Base-by-base conservation (phyloP, 2,113 vertebrate genomes). In the Tamias sibiricus region DNA sequence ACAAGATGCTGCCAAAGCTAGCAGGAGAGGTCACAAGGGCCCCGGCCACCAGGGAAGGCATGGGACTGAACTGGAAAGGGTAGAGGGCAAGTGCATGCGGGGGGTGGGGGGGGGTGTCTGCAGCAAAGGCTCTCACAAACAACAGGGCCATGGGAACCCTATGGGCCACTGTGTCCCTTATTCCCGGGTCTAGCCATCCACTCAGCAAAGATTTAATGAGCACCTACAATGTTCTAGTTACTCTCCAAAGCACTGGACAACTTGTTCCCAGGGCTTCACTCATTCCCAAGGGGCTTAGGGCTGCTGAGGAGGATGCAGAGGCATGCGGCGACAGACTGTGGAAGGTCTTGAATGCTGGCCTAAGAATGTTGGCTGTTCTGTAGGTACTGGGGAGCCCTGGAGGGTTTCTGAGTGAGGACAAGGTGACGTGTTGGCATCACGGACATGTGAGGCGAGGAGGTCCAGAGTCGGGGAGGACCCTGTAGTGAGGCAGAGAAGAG, bases 91-190 rank as follows among this genome's bases (percentile, higher is more conserved):
- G 28, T n/a, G 20, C 37, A 32, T 30, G 59, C 19, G 10, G 52
- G 47, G 26, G 69, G 30, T 11, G 1, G 68, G 79, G 85, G 85
- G n/a, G 80, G 19, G 42, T 19, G 37, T 68, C 80, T 24, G 28
- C 66, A 44, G 35, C 69, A 47, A 26, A 2, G 19, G 62, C 16
- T 6, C 22, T 13, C 75, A 40, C 47, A 68, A 64, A 32, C 42
- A 40, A 16, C 13, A 10, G 0, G 0, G 59, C 20, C 16, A 7
- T 32, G 17, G 22, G 16, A 40, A 22, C 9, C 13, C 6, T 12
- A 26, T 14, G 37, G 84, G 26, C 75, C 37, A 13, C 3, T 2
- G 20, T 8, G 6, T 47, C 54, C 0, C n/a, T 96, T 54, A 8
- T 35, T 66, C 76, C 76, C 2, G 42, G 4, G 24, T 47, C 74